Conservation (phyloP, 2,888 invertebrate genomes). For the Seira musarum region DNA sequence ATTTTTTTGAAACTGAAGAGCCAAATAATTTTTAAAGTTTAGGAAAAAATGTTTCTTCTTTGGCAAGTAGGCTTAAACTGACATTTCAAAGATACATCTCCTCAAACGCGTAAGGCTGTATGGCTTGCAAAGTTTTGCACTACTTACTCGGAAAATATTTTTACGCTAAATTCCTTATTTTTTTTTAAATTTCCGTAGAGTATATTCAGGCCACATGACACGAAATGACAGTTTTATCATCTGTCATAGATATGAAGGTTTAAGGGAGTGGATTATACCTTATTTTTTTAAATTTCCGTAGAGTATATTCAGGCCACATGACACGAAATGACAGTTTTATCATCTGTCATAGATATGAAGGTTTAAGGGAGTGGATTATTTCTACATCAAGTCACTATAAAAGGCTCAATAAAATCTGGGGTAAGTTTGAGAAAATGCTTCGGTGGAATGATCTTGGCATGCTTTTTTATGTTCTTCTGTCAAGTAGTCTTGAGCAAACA, state of each 20-base stretch:
- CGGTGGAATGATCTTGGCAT: background rate
- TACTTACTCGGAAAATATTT: constrained; percentile 11
- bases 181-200: background rate
- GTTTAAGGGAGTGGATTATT: background rate
- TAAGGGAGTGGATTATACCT: background rate
- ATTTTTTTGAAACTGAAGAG: too few species aligned
- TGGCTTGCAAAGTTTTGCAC: background rate
- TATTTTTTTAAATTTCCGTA: background rate
- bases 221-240: background rate
- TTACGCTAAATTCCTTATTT: too few species aligned
- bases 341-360: background rate
- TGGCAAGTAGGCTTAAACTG: background rate
- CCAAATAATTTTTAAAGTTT: too few species aligned
- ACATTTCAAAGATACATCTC: too few species aligned
- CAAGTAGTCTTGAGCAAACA: too few species aligned
- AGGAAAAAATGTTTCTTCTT: constrained; percentile 4
- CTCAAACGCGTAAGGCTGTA: too few species aligned
- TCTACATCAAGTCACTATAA: background rate
- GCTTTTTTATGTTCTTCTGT: background rate
- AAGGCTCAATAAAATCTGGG: constrained; percentile 7
- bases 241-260: background rate
- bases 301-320: background rate
- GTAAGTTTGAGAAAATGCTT: background rate
- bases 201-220: constrained; percentile 6
- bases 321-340: background rate